Evolutionary conservation across 2,888 invertebrate species (phyloP).

Genomic region (Parochlus steinenii): DNA sequence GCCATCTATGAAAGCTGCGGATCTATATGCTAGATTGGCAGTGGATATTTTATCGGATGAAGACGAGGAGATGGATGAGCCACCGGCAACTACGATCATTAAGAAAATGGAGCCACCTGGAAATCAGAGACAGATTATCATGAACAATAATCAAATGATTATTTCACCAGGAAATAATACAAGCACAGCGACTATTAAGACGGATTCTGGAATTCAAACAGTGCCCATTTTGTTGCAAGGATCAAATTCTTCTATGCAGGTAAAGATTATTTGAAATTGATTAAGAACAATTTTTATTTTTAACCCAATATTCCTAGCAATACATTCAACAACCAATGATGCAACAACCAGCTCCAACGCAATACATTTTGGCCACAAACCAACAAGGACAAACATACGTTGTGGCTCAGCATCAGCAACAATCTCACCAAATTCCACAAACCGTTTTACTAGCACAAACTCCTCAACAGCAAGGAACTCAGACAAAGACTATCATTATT

Average conservation of each 20-base stretch:
- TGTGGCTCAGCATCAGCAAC: conserved; percentile 46
- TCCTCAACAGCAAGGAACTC: conserved; percentile 45
- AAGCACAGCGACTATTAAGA: conserved; percentile 29
- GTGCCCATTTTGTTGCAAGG: conserved; percentile 23
- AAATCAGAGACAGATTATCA: conserved; percentile 25
- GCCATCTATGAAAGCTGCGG: conserved; percentile 64
- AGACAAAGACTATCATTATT: conserved; percentile 52
- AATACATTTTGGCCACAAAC: conserved; percentile 30
- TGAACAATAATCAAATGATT: conserved; percentile 23
- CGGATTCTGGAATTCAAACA: conserved; percentile 27
- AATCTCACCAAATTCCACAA: conserved; percentile 31
- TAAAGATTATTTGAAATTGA: too few species aligned
- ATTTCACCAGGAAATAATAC: conserved; percentile 14
- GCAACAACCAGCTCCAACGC: conserved; percentile 27
- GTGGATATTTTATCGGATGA: conserved; percentile 72
- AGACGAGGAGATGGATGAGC: conserved; percentile 47
- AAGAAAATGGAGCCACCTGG: conserved; percentile 15
- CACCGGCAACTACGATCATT: conserved; percentile 12
- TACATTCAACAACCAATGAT: conserved; percentile 22
- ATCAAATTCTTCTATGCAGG: conserved; percentile 8
- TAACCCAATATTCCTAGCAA: conserved; percentile 18
- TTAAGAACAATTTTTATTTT: too few species aligned
- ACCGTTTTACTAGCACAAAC: conserved; percentile 50
- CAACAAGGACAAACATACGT: conserved; percentile 44
- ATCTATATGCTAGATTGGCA: conserved; percentile 69